Base-by-base conservation (phyloP, 2,888 invertebrate species). In the Chymomyza procnemis region DNA sequence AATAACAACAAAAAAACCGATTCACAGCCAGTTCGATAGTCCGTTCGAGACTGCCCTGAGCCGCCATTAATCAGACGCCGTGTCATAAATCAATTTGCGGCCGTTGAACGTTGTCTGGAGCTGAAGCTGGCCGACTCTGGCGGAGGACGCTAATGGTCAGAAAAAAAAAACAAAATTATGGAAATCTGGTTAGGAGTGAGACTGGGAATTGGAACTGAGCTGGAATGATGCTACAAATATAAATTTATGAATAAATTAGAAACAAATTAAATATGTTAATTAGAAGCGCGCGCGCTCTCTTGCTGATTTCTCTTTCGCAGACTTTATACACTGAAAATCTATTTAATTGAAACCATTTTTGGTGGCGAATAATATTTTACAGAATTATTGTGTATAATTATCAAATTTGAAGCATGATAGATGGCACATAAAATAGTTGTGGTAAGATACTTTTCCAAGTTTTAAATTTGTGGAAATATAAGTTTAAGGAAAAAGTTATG, bases 211-310 rank as follows among this genome's bases (percentile, higher is more conserved):
- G 34, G 34, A 34, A 34, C 34, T 48, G 18, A 14, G 62, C 26
- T 71, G 66, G 67, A 62, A 71, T 80, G 86, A 79, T 81, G 86
- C 80, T 80, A 81, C 81, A 86, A 79, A 82, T 84, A 82, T 78
- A 83, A 79, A 83, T 85, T 83, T 86, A 86, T 83, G 85, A 83
- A 86, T 87, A 87, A 80, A 76, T 87, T 85, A 87, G 80, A 83
- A 83, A 80, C 85, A 83, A 84, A 84, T 84, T 84, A 84, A 84
- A 79, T 84, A 84, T 84, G 84, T 72, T 87, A 84, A 84, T 84
- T 74, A 87, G 73, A 69, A 54, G 14, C 68, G 62, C 68, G 64
- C 65, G 46, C 19, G 50, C 16, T 50, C 19, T 55, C 19, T 64
- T 66, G 66, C 65, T 68, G 78, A 76, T 77, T 77, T 76, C 76